These are phyloP conservation scores for Cathartes aura DNA, from an alignment of 2,113 vertebrate genomes.

Conservation along the genomic window DNA sequence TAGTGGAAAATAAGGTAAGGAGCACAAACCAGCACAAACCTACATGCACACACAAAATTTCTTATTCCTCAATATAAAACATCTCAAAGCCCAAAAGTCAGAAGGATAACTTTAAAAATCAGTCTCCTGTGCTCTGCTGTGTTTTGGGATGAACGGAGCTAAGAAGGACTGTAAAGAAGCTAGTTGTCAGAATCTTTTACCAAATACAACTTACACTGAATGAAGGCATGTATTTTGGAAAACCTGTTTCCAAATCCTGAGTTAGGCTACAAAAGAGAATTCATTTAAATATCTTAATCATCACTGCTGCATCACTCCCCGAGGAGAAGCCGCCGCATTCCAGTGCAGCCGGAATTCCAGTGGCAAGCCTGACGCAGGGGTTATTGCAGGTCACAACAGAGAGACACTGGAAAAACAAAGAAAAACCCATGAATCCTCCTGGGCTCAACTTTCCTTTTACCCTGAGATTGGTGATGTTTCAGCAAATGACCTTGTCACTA, in stretches of 20 bases:
- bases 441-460: background rate
- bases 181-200: background rate
- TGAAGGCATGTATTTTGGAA: background rate
- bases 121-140: background rate
- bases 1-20: background rate
- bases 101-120: background rate
- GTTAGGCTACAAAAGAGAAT: background rate
- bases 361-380: background rate
- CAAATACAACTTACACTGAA: background rate
- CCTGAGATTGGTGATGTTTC: background rate
- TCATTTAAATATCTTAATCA: background rate
- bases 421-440: background rate
- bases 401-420: conserved; percentile 24
- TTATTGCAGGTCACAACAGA: conserved; percentile 45
- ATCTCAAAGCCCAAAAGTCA: background rate
- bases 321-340: conserved; percentile 22
- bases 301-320: background rate
- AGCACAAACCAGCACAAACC: background rate
- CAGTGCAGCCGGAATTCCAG: conserved; percentile 51
- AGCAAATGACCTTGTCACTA: background rate
- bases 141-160: background rate
- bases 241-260: background rate
- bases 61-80: background rate
- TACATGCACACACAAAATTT: background rate
- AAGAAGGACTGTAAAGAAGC: background rate